phyloP scores from a whole-genome alignment of 2,113 vertebrate species.

The Peromyscus maniculatus region DNA sequence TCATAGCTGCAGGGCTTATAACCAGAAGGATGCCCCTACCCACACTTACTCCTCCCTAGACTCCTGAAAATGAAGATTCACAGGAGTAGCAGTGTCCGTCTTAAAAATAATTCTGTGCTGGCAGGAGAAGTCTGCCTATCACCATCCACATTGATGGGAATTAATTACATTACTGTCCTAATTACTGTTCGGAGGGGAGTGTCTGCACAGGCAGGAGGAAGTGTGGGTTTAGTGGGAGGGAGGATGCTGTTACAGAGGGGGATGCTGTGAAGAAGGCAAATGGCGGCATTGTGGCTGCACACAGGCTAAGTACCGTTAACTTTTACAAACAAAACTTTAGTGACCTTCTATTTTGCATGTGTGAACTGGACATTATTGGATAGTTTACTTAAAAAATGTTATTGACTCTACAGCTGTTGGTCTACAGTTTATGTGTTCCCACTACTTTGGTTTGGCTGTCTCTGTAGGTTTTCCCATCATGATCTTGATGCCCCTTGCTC shows the following conservation, averaged over 20 bases:
- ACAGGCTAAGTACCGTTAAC: rapidly evolving
- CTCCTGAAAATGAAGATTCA: neutral
- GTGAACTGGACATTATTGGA: neutral
- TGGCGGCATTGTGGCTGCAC: neutral
- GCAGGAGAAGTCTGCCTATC: neutral
- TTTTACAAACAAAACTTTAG: neutral
- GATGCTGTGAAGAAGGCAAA: neutral
- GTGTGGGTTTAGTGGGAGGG: neutral
- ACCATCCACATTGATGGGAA: neutral
- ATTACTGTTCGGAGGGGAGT: neutral
- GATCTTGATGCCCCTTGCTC: too few species aligned
- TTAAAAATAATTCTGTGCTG: neutral
- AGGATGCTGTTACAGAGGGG: neutral
- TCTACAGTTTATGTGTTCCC: too few species aligned
- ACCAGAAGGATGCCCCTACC: neutral
- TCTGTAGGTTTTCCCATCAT: too few species aligned
- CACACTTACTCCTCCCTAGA: neutral
- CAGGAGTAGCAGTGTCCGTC: neutral
- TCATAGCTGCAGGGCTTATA: rapidly evolving
- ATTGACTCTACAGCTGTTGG: too few species aligned
- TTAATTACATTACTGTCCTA: neutral
- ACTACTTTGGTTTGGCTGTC: too few species aligned
- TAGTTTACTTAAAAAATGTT: neutral
- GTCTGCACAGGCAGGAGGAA: neutral
- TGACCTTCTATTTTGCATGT: slow-evolving; percentile 9